These are phyloP conservation scores for Pycnonotus jocosus DNA, from an alignment of 2,113 vertebrate species.

Conservation along the genomic window DNA sequence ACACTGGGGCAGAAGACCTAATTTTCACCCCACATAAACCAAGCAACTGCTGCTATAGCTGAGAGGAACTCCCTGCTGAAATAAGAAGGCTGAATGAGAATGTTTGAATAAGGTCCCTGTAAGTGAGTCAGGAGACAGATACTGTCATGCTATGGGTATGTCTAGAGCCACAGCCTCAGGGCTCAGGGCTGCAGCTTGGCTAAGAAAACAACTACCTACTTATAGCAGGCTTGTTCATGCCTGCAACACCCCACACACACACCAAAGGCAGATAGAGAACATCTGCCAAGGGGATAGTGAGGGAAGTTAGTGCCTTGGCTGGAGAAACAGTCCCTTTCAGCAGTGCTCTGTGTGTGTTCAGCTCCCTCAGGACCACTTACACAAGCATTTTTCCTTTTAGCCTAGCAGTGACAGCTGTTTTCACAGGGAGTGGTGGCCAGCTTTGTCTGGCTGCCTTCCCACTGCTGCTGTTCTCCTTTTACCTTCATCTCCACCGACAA, in stretches of 20 bases:
- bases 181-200: background rate
- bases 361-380: conserved; percentile 2
- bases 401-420: background rate
- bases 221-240: accelerated
- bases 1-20: background rate
- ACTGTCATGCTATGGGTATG: background rate
- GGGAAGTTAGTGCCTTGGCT: background rate
- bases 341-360: background rate
- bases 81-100: background rate
- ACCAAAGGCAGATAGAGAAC: background rate
- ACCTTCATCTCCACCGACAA: background rate
- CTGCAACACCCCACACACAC: background rate
- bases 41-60: background rate
- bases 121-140: background rate
- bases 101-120: background rate
- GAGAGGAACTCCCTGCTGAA: background rate
- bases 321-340: background rate
- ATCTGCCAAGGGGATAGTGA: background rate
- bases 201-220: background rate
- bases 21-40: background rate
- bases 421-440: background rate
- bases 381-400: background rate
- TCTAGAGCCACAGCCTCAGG: background rate
- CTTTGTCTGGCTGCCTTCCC: background rate
- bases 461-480: background rate